Percentiles rank a stretch among this genome's conserved stretches.
phyloP scores from a whole-genome alignment of 1,140 invertebrate species.

The Sminthurinus signatus region DNA sequence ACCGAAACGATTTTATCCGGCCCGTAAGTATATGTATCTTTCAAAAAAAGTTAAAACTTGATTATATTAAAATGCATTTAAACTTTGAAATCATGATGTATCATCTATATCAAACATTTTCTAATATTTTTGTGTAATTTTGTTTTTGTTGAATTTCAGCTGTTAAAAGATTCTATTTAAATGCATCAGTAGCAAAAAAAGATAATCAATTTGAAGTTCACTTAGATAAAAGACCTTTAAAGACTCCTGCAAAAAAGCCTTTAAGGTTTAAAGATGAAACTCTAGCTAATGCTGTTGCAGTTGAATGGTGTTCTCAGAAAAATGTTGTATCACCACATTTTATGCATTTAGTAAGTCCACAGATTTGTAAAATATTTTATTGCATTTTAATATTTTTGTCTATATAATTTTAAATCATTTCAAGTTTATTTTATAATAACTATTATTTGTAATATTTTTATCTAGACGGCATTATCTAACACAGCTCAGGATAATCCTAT shows the following conservation, averaged over 20 bases:
- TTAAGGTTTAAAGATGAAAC: constrained; percentile 74
- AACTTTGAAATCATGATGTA: too few species aligned
- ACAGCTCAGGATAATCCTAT: constrained; percentile 87
- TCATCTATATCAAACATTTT: too few species aligned
- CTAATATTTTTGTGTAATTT: too few species aligned
- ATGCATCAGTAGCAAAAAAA: constrained; percentile 57
- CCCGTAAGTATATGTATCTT: not conserved
- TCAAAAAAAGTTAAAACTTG: too few species aligned
- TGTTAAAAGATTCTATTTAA: constrained; percentile 63
- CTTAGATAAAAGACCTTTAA: constrained; percentile 74
- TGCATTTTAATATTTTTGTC: not conserved
- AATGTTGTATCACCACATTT: constrained; percentile 65
- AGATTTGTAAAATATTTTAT: constrained; percentile 19
- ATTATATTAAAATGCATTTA: too few species aligned
- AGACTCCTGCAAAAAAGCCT: constrained; percentile 73
- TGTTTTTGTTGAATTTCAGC: constrained; percentile 28
- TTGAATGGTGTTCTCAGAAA: constrained; percentile 86
- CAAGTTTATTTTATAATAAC: too few species aligned
- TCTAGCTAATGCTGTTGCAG: constrained; percentile 81
- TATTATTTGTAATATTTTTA: too few species aligned
- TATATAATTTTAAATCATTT: too few species aligned
- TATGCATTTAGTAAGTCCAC: constrained; percentile 75
- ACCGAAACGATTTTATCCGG: not conserved
- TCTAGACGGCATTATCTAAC: constrained; percentile 77
- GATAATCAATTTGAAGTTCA: constrained; percentile 63